Conservation (phyloP, 2,888 invertebrate species). For the Helleia helle region DNA sequence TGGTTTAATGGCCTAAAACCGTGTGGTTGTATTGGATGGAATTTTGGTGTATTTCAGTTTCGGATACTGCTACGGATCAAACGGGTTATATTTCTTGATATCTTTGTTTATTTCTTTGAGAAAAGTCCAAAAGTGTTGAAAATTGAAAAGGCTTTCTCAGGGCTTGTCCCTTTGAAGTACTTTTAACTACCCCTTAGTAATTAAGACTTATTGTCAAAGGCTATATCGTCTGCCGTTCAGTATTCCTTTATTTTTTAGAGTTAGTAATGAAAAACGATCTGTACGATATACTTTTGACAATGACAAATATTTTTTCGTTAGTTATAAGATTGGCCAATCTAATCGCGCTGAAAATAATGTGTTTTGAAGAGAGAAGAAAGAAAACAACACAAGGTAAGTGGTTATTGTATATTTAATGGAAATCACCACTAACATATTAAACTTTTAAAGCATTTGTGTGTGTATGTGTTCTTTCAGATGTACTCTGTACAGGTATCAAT, state of each 20-base stretch:
- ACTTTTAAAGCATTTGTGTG: conserved; percentile 35
- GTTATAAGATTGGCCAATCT: conserved; percentile 64
- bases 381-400: conserved; percentile 53
- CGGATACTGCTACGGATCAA: conserved; percentile 54
- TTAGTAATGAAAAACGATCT: no score
- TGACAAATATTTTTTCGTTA: conserved; percentile 33
- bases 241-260: no score
- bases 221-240: no score
- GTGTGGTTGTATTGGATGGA: conserved; percentile 53
- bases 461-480: conserved; percentile 59
- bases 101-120: neutral
- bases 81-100: conserved; percentile 45
- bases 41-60: conserved; percentile 51
- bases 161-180: conserved; percentile 28
- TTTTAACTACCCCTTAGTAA: no score
- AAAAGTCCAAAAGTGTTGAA: conserved; percentile 58
- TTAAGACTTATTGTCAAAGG: conserved; percentile 57
- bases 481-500: conserved; percentile 65
- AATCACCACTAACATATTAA: conserved; percentile 25
- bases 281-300: no score
- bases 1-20: conserved; percentile 69
- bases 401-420: conserved; percentile 21
- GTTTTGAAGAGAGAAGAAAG: conserved; percentile 36
- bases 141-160: conserved; percentile 19
- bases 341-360: conserved; percentile 28